These are phyloP conservation scores for Apotomis capreana DNA, from an alignment of 2,888 invertebrate species.

Conservation along the genomic window DNA sequence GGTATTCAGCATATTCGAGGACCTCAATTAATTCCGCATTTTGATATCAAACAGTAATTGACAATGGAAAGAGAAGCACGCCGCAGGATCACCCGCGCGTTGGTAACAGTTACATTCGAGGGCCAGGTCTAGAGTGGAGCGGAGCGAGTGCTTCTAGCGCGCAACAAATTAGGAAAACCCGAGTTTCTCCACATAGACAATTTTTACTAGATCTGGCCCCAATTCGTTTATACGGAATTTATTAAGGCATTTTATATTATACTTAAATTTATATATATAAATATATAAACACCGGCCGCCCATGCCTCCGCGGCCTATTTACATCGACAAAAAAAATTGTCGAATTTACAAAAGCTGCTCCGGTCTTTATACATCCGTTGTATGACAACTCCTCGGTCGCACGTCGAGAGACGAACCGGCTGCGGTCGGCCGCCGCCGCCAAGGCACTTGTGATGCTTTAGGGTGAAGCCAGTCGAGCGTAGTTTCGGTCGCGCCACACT, in stretches of 20 bases:
- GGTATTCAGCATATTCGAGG: neutral
- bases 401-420: conserved; percentile 1
- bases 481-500: too few species aligned
- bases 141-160: conserved; percentile 14
- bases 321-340: conserved; percentile 52
- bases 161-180: neutral
- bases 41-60: conserved; percentile 5
- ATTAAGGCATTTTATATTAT: conserved; percentile 68
- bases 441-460: conserved; percentile 25
- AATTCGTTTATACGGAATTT: conserved; percentile 54
- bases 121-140: conserved; percentile 11
- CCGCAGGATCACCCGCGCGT: conserved; percentile 45
- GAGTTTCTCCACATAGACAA: neutral
- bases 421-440: conserved; percentile 12
- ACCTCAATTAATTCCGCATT: neutral
- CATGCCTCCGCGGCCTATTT: conserved; percentile 44
- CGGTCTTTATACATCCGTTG: conserved; percentile 4
- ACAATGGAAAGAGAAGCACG: conserved; percentile 18
- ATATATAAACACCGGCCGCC: conserved; percentile 38
- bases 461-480: too few species aligned
- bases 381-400: conserved; percentile 1
- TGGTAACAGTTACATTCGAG: conserved; percentile 55
- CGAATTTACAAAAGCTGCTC: conserved; percentile 50
- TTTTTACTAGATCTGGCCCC: neutral
- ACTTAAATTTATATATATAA: conserved; percentile 32